Percentiles rank a stretch among this genome's conserved stretches.
Evolutionary conservation across 2,113 vertebrate genomes (phyloP).

Genomic region (Thinocorus orbignyianus): DNA sequence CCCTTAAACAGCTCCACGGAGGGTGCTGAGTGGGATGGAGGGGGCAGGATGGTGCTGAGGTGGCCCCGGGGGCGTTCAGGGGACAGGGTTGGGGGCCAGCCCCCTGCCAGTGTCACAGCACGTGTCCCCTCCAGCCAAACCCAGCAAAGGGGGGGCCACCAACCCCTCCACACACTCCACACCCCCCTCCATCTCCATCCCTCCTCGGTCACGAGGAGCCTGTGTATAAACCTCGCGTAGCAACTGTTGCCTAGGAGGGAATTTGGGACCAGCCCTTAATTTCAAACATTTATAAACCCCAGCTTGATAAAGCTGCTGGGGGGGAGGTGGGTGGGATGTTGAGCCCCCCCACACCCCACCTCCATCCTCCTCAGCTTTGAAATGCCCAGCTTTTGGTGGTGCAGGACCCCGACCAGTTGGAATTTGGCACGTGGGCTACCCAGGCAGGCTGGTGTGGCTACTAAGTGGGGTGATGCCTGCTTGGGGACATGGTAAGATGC

Average conservation of each 20-base stretch:
- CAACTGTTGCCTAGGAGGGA: constrained; percentile 69
- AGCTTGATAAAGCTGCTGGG: background rate
- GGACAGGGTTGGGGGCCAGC: background rate
- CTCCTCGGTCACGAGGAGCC: constrained; percentile 25
- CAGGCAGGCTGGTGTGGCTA: background rate
- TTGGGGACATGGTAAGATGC: too few relatives aligned
- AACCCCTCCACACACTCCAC: too few relatives aligned
- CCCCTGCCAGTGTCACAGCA: background rate
- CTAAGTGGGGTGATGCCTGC: background rate
- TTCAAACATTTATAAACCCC: constrained; percentile 41
- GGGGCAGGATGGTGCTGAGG: background rate
- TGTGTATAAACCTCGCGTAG: constrained; percentile 40
- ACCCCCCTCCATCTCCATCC: too few relatives aligned
- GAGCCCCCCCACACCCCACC: too few relatives aligned
- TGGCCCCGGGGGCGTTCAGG: background rate
- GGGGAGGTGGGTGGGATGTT: background rate
- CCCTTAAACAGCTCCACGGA: fast-evolving
- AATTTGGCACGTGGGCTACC: fast-evolving
- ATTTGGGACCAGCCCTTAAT: constrained; percentile 60
- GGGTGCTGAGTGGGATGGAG: fast-evolving
- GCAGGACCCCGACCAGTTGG: background rate
- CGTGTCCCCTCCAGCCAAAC: background rate
- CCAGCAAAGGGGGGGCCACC: too few relatives aligned
- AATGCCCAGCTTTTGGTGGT: too few relatives aligned
- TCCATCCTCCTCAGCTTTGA: too few relatives aligned